Evolutionary conservation across 2,113 vertebrate species (phyloP).

Genomic region (Antechinus flavipes): DNA sequence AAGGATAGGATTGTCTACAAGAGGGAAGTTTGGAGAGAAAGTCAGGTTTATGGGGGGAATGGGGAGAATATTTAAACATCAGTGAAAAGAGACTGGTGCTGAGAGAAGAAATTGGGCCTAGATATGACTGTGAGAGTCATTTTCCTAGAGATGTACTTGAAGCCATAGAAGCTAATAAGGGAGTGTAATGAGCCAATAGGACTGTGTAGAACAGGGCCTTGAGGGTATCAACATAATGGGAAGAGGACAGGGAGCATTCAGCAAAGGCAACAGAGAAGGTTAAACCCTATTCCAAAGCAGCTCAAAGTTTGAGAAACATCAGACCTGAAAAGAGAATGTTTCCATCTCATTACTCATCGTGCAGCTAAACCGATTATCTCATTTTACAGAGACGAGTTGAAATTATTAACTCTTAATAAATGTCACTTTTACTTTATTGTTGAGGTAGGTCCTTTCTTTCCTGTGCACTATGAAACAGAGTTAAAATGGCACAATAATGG

Average conservation of each 20-base stretch:
- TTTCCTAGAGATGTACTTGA: not conserved
- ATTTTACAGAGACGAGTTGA: not conserved
- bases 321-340: not conserved
- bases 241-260: not conserved
- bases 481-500: not conserved
- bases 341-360: not conserved
- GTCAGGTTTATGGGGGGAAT: not conserved
- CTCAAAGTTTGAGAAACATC: not conserved
- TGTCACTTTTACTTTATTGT: not conserved
- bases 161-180: not conserved
- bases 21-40: not conserved
- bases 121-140: not conserved
- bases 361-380: not conserved
- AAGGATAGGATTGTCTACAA: not conserved
- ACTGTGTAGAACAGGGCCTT: not conserved
- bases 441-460: not conserved
- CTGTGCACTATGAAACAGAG: not conserved
- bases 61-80: not conserved
- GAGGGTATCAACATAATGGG: not conserved
- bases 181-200: not conserved
- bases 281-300: not conserved
- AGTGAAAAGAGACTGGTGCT: not conserved
- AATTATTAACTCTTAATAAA: not conserved
- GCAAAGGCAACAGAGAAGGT: not conserved
- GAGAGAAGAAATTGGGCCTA: not conserved